Evolutionary conservation across 2,888 invertebrate genomes (phyloP).

Genomic region (Gortyna flavago): DNA sequence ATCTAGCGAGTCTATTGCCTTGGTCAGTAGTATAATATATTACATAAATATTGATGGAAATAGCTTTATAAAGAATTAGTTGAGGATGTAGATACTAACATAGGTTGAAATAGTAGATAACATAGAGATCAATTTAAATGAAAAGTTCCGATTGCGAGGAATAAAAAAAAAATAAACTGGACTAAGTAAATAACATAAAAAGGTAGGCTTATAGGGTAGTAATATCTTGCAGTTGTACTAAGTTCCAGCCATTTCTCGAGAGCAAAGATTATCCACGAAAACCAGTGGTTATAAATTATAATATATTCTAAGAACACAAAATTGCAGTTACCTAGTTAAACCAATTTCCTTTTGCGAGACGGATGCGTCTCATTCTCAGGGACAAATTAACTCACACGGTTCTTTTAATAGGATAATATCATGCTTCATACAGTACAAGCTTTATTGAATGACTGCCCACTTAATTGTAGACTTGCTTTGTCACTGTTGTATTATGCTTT

Average conservation of each 20-base stretch:
- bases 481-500: conserved; percentile 48
- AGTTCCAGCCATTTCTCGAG: not conserved
- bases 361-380: conserved; percentile 78
- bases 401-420: conserved; percentile 82
- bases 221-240: not conserved
- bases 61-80: not conserved
- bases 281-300: conserved; percentile 19
- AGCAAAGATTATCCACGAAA: not conserved
- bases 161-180: not conserved
- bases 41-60: not conserved
- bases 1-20: not conserved
- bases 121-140: not conserved
- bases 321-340: conserved; percentile 67
- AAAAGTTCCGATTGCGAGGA: not conserved
- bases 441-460: conserved; percentile 79
- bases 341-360: conserved; percentile 67
- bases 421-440: conserved; percentile 80
- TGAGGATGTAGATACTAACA: not conserved
- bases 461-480: conserved; percentile 78
- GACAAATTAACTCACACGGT: conserved; percentile 78
- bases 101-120: not conserved
- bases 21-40: not conserved
- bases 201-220: too few species aligned
- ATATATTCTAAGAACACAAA: conserved; percentile 45
- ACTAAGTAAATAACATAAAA: too few species aligned